Percentiles rank a stretch among this genome's conserved stretches.
Conservation (phyloP, 2,888 invertebrate genomes). For the Cheilosia pagana region DNA sequence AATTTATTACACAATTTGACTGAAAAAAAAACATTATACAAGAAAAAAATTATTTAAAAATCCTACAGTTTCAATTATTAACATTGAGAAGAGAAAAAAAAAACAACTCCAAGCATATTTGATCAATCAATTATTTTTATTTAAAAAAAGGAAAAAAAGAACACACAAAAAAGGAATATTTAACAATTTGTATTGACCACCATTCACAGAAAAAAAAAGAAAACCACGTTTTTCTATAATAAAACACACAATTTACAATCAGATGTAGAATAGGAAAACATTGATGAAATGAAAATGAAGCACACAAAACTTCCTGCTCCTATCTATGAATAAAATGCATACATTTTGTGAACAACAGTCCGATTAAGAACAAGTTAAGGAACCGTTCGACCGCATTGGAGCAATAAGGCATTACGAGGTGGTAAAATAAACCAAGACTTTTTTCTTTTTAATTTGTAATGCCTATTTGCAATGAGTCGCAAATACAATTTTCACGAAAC, state of each 20-base stretch:
- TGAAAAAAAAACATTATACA: slow-evolving; percentile 69
- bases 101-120: slow-evolving; percentile 60
- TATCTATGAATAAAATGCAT: slow-evolving; percentile 31
- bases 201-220: too few relatives aligned
- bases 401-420: too few relatives aligned
- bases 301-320: slow-evolving; percentile 53
- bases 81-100: slow-evolving; percentile 36
- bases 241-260: slow-evolving; percentile 60
- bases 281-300: slow-evolving; percentile 3
- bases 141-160: slow-evolving; percentile 5
- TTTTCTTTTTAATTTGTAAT: too few relatives aligned
- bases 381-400: too few relatives aligned
- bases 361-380: too few relatives aligned
- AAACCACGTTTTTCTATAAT: background rate
- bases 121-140: slow-evolving; percentile 71
- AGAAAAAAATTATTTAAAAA: slow-evolving; percentile 48
- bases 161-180: slow-evolving; percentile 46
- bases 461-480: too few relatives aligned
- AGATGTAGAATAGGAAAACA: slow-evolving; percentile 31
- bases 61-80: slow-evolving; percentile 76
- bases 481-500: slow-evolving; percentile 1
- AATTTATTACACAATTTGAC: slow-evolving; percentile 75
- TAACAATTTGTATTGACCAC: slow-evolving; percentile 16
- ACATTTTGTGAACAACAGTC: too few relatives aligned
- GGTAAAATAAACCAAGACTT: too few relatives aligned